Conservation (phyloP, 2,797 vertebrate genomes). For the Petrocephalus sullivani region DNA sequence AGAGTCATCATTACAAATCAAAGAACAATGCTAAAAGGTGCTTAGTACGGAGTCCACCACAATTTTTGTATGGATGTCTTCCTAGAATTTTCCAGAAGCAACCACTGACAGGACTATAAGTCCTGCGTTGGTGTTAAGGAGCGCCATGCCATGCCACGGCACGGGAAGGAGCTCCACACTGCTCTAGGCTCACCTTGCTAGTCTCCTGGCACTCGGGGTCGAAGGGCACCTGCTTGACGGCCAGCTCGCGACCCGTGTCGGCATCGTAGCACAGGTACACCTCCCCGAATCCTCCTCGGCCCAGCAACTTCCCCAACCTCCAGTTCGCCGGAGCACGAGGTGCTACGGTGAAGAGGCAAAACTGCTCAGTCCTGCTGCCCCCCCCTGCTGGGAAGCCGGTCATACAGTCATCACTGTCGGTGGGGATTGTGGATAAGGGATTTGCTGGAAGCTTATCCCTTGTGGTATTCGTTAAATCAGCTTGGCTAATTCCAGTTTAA, state of each 20-base stretch:
- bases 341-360: slow-evolving; percentile 49
- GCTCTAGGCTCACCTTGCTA: slow-evolving; percentile 67
- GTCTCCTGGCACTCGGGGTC: slow-evolving; percentile 85
- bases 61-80: background rate
- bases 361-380: slow-evolving; percentile 29
- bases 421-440: slow-evolving; percentile 10
- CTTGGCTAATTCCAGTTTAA: background rate
- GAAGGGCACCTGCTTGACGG: slow-evolving; percentile 88
- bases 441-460: slow-evolving; percentile 16
- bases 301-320: slow-evolving; percentile 83
- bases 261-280: slow-evolving; percentile 89
- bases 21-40: background rate
- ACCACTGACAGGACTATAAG: background rate
- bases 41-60: background rate
- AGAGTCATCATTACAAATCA: background rate
- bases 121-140: background rate
- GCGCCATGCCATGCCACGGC: background rate
- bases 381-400: slow-evolving; percentile 25
- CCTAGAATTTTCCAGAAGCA: background rate
- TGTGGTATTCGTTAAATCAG: background rate
- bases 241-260: slow-evolving; percentile 83
- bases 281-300: slow-evolving; percentile 84
- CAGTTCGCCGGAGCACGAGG: slow-evolving; percentile 86
- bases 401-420: slow-evolving; percentile 27
- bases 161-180: background rate